These are phyloP conservation scores for Eupithecia pulchellata DNA, from an alignment of 2,888 invertebrate species.

Conservation along the genomic window DNA sequence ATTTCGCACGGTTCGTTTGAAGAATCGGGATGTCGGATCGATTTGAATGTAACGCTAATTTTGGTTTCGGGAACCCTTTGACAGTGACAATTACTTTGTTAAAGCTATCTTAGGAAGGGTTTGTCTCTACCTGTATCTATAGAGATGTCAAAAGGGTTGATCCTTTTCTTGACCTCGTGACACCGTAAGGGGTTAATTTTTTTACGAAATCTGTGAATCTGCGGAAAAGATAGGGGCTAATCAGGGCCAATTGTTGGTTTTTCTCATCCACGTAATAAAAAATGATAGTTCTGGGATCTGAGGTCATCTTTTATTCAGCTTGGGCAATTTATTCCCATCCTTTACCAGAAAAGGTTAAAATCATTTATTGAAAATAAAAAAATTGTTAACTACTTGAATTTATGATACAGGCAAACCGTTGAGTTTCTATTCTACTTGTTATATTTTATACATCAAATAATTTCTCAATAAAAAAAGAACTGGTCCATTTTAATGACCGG, in stretches of 20 bases:
- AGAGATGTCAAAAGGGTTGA: conserved; percentile 70
- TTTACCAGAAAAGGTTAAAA: conserved; percentile 22
- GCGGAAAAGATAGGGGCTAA: conserved; percentile 56
- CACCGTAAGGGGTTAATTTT: conserved; percentile 61
- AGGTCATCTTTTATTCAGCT: conserved; percentile 30
- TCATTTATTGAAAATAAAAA: not conserved
- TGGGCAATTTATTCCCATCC: conserved; percentile 27
- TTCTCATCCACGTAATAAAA: not conserved
- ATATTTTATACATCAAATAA: not conserved
- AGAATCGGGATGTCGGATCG: conserved; percentile 64
- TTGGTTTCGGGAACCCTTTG: conserved; percentile 73
- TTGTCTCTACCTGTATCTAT: conserved; percentile 68
- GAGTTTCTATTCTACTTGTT: not conserved
- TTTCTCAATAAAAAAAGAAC: conserved; percentile 1
- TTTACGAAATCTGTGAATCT: conserved; percentile 64
- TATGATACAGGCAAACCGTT: not conserved
- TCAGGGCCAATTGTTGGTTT: conserved; percentile 59
- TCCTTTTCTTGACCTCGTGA: conserved; percentile 75
- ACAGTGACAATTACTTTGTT: conserved; percentile 61
- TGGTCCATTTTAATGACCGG: conserved; percentile 35
- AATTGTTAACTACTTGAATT: not conserved
- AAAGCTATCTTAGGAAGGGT: conserved; percentile 65
- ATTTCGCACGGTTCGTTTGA: conserved; percentile 83
- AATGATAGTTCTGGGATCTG: not conserved
- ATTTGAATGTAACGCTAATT: conserved; percentile 82